Evolutionary conservation across 2,888 invertebrate genomes (phyloP), one percentile per base, ranked within the genome.

Genomic region (Podotricha telesiphe): DNA sequence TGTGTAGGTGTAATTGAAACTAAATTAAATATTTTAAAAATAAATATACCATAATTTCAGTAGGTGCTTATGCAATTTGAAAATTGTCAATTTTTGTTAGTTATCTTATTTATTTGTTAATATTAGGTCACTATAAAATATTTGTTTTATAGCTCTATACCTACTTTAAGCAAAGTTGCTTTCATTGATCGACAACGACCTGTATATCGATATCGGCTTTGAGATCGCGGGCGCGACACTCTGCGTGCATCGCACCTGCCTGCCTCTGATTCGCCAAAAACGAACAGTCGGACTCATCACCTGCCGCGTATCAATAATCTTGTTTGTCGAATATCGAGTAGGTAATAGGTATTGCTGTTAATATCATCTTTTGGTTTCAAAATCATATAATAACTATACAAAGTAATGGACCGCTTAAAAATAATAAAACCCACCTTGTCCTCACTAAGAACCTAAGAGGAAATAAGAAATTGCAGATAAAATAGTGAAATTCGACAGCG

Each of bases 201-300:
- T 88, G 85, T 88, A 84, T 81, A 81, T 78, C 75, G 81, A 84
- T 86, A 87, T 87, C 86, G 84, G 80, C 85, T n/a, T n/a, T 77
- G 88, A 85, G 89, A 88, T 88, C 86, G 82, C 84, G 82, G n/a
- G n/a, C n/a, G 83, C 76, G 82, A 82, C 90, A 89, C 91, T n/a
- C 90, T 89, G 91, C 89, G 81, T 82, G 48, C 47, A 71, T n/a
- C 78, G 79, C 87, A 90, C 90, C 89, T 89, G 89, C 87, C 73
- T 77, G 84, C 82, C 88, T 85, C 85, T 91, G 91, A 91, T 91
- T 91, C 91, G 89, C 91, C 89, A 89, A 91, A 89, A 90, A 88
- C 84, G 86, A 88, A 80, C 85, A 86, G 79, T 79, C 81, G 77
- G 79, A 77, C 78, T 73, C 76, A 75, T 81, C 89, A 90, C 89